These are phyloP conservation scores for Hypercompe scribonia DNA, from an alignment of 2,888 invertebrate genomes.

Conservation along the genomic window DNA sequence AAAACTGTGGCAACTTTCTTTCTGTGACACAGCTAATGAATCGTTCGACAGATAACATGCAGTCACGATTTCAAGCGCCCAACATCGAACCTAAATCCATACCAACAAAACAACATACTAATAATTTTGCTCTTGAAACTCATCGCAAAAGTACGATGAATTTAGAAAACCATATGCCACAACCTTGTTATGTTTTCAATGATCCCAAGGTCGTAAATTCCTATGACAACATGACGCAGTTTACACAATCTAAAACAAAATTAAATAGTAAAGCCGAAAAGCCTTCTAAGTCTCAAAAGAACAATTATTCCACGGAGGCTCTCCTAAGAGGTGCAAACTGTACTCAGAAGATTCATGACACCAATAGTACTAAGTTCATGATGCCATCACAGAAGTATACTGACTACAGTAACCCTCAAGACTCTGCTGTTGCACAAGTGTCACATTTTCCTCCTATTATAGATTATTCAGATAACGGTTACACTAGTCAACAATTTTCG, in stretches of 20 bases:
- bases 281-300: conserved; percentile 73
- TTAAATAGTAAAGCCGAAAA: conserved; percentile 72
- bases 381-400: conserved; percentile 74
- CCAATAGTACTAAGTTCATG: conserved; percentile 68
- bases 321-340: conserved; percentile 76
- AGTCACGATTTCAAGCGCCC: conserved; percentile 70
- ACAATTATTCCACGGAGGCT: conserved; percentile 81
- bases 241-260: conserved; percentile 71
- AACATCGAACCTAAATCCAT: conserved; percentile 66
- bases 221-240: conserved; percentile 72
- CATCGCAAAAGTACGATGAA: conserved; percentile 70
- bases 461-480: conserved; percentile 79
- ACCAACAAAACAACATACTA: conserved; percentile 67
- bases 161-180: conserved; percentile 69
- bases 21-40: conserved; percentile 84
- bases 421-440: conserved; percentile 79
- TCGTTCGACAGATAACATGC: conserved; percentile 74
- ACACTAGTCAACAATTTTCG: conserved; percentile 77
- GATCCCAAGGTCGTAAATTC: conserved; percentile 70
- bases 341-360: conserved; percentile 74
- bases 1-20: conserved; percentile 79
- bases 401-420: conserved; percentile 72
- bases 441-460: conserved; percentile 81
- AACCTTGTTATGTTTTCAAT: conserved; percentile 75
- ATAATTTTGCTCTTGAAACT: conserved; percentile 66